Percentiles rank a stretch among this genome's conserved stretches.
Conservation (phyloP, 2,888 invertebrate species). For the Caenorhabditis doughertyi region DNA sequence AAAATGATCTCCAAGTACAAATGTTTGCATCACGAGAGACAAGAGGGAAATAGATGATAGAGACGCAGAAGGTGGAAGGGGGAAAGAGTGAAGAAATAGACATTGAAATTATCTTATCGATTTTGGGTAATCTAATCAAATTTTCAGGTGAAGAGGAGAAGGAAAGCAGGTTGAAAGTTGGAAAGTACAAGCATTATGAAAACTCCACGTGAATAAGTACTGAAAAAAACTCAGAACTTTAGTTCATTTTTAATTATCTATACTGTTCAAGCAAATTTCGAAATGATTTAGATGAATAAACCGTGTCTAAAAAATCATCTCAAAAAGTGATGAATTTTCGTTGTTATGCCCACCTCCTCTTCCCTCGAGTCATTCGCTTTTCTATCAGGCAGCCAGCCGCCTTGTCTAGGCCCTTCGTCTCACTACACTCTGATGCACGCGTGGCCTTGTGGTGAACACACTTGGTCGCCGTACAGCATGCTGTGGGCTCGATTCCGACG, state of each 20-base stretch:
- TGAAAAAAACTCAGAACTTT: too few relatives aligned
- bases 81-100: neutral
- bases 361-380: neutral
- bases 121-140: neutral
- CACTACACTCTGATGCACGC: conserved; percentile 12
- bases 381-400: neutral
- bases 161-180: neutral
- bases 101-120: neutral
- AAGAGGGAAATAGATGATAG: neutral
- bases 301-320: too few relatives aligned
- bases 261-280: too few relatives aligned
- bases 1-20: neutral
- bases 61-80: neutral
- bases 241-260: too few relatives aligned
- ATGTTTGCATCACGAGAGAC: conserved; percentile 14
- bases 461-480: neutral
- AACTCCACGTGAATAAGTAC: too few relatives aligned
- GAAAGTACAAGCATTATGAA: too few relatives aligned
- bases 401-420: neutral
- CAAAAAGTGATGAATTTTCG: neutral
- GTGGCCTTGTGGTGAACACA: conserved; percentile 47
- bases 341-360: neutral
- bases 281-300: too few relatives aligned
- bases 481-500: conserved; percentile 19
- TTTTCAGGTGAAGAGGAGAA: too few relatives aligned